Percentiles rank a stretch among this genome's conserved stretches.
phyloP scores from a whole-genome alignment of 2,888 invertebrate species.

The Mactromeris polynyma region DNA sequence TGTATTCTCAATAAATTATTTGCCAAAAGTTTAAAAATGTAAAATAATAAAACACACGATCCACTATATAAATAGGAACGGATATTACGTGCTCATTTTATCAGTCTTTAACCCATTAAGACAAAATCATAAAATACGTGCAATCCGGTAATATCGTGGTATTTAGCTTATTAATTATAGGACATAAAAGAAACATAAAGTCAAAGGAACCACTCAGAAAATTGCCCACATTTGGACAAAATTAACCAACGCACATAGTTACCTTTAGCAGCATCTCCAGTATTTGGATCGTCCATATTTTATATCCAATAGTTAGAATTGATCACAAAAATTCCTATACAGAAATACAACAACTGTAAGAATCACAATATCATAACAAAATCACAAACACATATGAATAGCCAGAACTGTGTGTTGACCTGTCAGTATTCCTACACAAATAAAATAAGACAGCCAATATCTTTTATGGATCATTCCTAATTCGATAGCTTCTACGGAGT shows the following conservation, averaged over 20 bases:
- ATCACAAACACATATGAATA: slow-evolving; percentile 1
- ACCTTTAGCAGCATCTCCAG: slow-evolving; percentile 10
- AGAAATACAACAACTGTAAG: not conserved
- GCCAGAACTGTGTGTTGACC: slow-evolving; percentile 2
- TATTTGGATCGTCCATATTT: slow-evolving; percentile 6
- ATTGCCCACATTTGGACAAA: not conserved
- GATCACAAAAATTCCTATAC: not conserved
- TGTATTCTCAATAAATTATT: too few species aligned
- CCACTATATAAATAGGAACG: too few species aligned
- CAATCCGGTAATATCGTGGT: too few species aligned
- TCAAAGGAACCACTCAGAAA: too few species aligned
- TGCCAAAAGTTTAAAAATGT: too few species aligned
- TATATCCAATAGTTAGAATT: not conserved
- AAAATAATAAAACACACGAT: too few species aligned
- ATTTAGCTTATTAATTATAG: too few species aligned
- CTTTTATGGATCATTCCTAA: slow-evolving; percentile 22
- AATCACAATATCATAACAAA: slow-evolving; percentile 4
- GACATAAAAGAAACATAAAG: too few species aligned
- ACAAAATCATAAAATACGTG: too few species aligned
- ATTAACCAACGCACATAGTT: not conserved
- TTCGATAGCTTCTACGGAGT: slow-evolving; percentile 10
- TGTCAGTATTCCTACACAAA: not conserved
- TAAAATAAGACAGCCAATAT: slow-evolving; percentile 19
- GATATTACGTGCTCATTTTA: too few species aligned
- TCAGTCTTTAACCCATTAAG: too few species aligned